phyloP scores from a whole-genome alignment of 2,797 vertebrate genomes.

The Alosa sapidissima region DNA sequence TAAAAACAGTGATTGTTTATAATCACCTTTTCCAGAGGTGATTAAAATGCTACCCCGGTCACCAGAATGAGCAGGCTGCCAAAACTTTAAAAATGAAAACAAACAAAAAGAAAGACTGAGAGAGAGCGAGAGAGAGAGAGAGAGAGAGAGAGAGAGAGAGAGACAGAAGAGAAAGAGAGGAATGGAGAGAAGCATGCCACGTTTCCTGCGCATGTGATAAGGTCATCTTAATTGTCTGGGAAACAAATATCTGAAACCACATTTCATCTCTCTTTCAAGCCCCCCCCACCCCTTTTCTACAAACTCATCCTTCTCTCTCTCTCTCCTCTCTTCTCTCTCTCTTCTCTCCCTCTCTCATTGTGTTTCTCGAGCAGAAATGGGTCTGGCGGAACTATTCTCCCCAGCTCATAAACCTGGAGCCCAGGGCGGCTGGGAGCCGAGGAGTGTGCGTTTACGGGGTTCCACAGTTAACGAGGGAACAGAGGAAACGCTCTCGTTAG shows the following conservation, averaged over 20 bases:
- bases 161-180: not conserved
- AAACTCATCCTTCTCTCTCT: not conserved
- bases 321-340: too few relatives aligned
- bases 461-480: slow-evolving; percentile 44
- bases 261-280: not conserved
- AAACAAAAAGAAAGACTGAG: not conserved
- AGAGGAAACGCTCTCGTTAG: slow-evolving; percentile 37
- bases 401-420: slow-evolving; percentile 45
- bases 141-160: not conserved
- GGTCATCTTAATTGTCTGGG: slow-evolving; percentile 17
- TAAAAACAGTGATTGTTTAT: not conserved
- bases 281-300: not conserved
- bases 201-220: slow-evolving; percentile 8
- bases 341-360: slow-evolving; percentile 30
- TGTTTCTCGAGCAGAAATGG: slow-evolving; percentile 35
- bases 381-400: slow-evolving; percentile 42
- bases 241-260: slow-evolving; percentile 13
- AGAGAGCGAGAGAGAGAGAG: not conserved
- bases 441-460: slow-evolving; percentile 40
- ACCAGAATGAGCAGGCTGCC: not conserved
- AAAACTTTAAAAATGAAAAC: slow-evolving; percentile 25
- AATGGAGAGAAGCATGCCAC: slow-evolving; percentile 2
- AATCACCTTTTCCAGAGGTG: not conserved
- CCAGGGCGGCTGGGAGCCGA: slow-evolving; percentile 41
- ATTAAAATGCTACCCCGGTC: not conserved